phyloP scores from a whole-genome alignment of 2,888 invertebrate species.

The Polymixis flavicincta region DNA sequence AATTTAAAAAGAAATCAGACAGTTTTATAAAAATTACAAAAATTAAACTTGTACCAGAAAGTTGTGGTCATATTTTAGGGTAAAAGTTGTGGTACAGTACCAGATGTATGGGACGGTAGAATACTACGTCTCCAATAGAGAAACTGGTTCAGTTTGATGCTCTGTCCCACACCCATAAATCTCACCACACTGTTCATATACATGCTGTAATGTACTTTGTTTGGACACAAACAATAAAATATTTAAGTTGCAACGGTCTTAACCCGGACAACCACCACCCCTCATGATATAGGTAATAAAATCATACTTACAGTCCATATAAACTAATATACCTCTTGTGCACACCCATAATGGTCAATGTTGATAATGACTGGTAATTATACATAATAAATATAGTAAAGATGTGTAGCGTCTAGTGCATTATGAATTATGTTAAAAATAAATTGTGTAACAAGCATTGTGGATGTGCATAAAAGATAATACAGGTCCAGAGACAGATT shows the following conservation, averaged over 20 bases:
- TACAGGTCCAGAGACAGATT: constrained; percentile 32
- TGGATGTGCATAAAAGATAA: constrained; percentile 32
- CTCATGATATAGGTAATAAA: constrained; percentile 56
- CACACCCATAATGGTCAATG: constrained; percentile 19
- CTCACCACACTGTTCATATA: not conserved
- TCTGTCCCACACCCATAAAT: too few species aligned
- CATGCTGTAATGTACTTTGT: constrained; percentile 5
- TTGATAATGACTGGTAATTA: not conserved
- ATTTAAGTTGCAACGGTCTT: constrained; percentile 33
- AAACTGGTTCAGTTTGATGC: not conserved
- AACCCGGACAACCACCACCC: constrained; percentile 44
- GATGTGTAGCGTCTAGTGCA: not conserved
- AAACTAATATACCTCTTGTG: constrained; percentile 37
- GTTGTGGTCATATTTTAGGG: not conserved
- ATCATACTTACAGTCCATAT: constrained; percentile 47
- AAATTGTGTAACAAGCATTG: not conserved
- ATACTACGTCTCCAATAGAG: not conserved
- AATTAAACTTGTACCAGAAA: not conserved
- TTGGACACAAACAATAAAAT: constrained; percentile 49
- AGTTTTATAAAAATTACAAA: not conserved
- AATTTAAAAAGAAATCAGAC: not conserved
- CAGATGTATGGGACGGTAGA: not conserved
- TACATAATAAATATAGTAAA: not conserved
- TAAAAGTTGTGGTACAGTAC: not conserved
- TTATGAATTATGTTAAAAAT: not conserved